phyloP scores from a whole-genome alignment of 2,797 vertebrate species.

The Poecilia wingei region DNA sequence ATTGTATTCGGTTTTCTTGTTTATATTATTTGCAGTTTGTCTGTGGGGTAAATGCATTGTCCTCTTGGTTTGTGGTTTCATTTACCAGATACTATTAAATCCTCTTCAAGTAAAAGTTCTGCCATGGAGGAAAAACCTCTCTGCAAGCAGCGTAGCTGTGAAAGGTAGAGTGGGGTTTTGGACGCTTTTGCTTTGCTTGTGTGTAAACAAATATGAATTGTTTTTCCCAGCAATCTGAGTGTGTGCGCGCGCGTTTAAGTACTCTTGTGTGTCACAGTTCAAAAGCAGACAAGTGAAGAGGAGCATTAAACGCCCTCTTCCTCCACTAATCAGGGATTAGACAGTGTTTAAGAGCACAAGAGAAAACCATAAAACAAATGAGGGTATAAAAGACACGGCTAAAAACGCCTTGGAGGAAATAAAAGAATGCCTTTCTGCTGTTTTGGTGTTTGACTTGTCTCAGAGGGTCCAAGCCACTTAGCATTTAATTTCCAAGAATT shows the following conservation, averaged over 20 bases:
- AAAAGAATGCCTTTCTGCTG: constrained; percentile 44
- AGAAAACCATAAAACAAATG: constrained; percentile 67
- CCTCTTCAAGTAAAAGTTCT: constrained; percentile 44
- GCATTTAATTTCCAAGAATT: constrained; percentile 41
- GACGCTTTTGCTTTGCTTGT: constrained; percentile 13
- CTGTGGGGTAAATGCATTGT: constrained; percentile 37
- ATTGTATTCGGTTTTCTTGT: constrained; percentile 23
- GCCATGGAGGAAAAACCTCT: constrained; percentile 15
- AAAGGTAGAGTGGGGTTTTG: constrained; percentile 14
- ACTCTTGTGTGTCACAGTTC: constrained; percentile 68
- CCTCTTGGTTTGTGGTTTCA: constrained; percentile 37
- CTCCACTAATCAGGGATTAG: constrained; percentile 77
- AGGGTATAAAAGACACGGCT: constrained; percentile 54
- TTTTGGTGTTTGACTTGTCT: constrained; percentile 44
- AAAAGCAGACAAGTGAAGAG: constrained; percentile 66
- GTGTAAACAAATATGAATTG: constrained; percentile 16
- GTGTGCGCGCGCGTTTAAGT: constrained; percentile 26
- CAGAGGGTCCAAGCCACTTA: constrained; percentile 8
- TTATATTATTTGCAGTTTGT: constrained; percentile 1
- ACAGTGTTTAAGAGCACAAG: constrained; percentile 74
- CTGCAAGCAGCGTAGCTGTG: constrained; percentile 8
- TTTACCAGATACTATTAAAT: constrained; percentile 43
- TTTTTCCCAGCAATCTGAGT: constrained; percentile 13
- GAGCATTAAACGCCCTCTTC: constrained; percentile 68
- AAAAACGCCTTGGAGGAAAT: constrained; percentile 50